Percentiles rank a stretch among this genome's conserved stretches.
Evolutionary conservation across 2,113 vertebrate genomes (phyloP).

Genomic region (Scomber japonicus): DNA sequence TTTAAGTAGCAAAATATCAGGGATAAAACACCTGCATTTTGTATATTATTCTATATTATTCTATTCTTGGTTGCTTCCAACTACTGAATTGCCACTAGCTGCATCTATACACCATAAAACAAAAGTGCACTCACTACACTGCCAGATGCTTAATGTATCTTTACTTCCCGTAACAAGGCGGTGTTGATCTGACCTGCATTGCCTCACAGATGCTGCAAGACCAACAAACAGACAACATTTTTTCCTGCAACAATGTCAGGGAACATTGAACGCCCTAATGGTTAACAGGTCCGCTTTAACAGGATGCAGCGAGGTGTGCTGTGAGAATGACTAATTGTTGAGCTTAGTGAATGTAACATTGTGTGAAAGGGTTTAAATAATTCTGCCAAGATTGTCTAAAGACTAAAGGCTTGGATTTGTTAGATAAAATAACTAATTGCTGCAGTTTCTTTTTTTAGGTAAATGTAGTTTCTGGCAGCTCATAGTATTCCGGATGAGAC

Average conservation of each 20-base stretch:
- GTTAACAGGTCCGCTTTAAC: slow-evolving; percentile 39
- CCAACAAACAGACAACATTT: slow-evolving; percentile 62
- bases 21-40: too few species aligned
- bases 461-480: too few species aligned
- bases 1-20: too few species aligned
- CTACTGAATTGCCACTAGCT: neutral
- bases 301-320: neutral
- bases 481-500: too few species aligned
- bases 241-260: slow-evolving; percentile 56
- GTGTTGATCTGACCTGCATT: neutral
- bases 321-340: neutral
- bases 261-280: slow-evolving; percentile 69
- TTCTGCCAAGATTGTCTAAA: neutral
- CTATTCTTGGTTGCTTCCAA: neutral
- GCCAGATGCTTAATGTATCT: neutral
- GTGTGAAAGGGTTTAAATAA: neutral
- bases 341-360: neutral
- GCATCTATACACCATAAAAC: neutral
- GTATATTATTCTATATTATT: too few species aligned
- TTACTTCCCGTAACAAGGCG: slow-evolving; percentile 11
- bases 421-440: too few species aligned
- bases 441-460: too few species aligned
- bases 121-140: neutral
- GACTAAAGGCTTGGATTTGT: too few species aligned
- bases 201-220: slow-evolving; percentile 20